phyloP scores from a whole-genome alignment of 2,113 vertebrate species.

The Puntigrus tetrazona region DNA sequence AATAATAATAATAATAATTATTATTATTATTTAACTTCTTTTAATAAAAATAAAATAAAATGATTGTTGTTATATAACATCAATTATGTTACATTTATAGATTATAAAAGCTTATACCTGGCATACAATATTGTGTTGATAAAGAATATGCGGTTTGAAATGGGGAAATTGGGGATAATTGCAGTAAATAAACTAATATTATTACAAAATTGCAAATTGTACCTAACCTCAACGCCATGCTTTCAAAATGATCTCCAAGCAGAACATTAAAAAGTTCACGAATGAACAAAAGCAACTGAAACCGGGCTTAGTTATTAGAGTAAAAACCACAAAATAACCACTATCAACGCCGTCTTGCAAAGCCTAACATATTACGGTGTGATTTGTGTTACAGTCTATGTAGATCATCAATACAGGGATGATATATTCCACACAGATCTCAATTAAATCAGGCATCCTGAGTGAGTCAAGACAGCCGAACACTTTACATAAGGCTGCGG shows the following conservation, averaged over 20 bases:
- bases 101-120: neutral
- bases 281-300: neutral
- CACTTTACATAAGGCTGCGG: neutral
- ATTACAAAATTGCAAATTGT: neutral
- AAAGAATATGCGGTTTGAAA: neutral
- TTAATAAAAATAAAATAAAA: too few relatives aligned
- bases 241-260: neutral
- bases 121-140: neutral
- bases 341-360: neutral
- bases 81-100: too few relatives aligned
- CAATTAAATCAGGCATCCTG: neutral
- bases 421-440: neutral
- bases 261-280: neutral
- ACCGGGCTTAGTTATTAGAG: neutral
- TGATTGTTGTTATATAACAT: too few relatives aligned
- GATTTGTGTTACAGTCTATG: neutral
- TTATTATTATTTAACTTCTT: too few relatives aligned
- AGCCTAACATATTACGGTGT: neutral
- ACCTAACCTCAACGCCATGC: neutral
- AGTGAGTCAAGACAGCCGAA: slow-evolving; percentile 8
- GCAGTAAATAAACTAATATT: neutral
- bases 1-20: too few relatives aligned
- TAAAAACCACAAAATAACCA: neutral
- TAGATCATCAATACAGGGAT: neutral
- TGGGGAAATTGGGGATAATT: neutral